These are phyloP conservation scores for Sardina pilchardus DNA, from an alignment of 2,113 vertebrate genomes.

Conservation along the genomic window DNA sequence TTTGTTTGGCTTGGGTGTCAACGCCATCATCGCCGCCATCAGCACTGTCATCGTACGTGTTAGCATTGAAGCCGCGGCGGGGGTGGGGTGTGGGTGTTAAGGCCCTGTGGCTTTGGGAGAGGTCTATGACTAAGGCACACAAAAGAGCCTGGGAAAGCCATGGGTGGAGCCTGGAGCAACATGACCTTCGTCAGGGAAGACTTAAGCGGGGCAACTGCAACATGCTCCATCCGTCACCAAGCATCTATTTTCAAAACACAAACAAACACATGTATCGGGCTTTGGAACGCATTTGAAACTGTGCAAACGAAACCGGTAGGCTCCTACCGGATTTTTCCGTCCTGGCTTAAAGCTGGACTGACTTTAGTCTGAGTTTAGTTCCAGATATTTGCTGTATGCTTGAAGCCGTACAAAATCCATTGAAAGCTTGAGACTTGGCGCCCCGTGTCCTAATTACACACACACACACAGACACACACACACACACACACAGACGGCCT, in stretches of 20 bases:
- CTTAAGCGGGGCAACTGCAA: not conserved
- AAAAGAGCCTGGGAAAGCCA: not conserved
- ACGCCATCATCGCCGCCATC: not conserved
- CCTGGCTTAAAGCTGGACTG: not conserved
- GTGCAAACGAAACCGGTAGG: not conserved
- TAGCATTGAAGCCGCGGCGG: not conserved
- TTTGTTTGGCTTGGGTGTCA: constrained; percentile 8
- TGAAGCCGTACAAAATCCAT: not conserved
- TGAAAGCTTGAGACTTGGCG: not conserved
- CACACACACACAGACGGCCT: not conserved
- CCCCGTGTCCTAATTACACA: not conserved
- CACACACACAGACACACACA: not conserved
- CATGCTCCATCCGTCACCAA: not conserved
- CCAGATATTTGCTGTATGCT: not conserved
- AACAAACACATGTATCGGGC: not conserved
- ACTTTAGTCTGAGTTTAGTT: not conserved
- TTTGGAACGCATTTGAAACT: not conserved
- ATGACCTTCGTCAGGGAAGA: not conserved
- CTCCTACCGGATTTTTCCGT: not conserved
- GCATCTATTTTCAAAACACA: not conserved
- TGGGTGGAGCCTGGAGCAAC: not conserved
- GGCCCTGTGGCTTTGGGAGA: constrained; percentile 15
- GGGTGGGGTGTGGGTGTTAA: not conserved
- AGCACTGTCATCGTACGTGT: not conserved
- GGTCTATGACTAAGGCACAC: not conserved